phyloP scores from a whole-genome alignment of 1,140 invertebrate species.

The Penaeus japonicus region DNA sequence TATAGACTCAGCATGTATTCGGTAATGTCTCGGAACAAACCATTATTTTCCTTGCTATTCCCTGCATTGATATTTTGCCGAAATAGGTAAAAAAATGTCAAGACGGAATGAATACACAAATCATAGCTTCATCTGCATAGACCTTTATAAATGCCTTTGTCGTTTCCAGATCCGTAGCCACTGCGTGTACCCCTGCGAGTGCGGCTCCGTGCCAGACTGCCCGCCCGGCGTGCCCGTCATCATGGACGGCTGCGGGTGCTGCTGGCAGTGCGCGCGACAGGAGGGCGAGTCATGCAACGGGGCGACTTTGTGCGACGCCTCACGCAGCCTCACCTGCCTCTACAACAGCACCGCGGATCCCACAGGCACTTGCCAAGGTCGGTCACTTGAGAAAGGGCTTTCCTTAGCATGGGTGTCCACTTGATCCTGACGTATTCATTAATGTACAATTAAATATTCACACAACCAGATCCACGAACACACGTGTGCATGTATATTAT shows the following conservation, averaged over 20 bases:
- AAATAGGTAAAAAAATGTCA: too few relatives aligned
- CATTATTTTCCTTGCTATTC: too few relatives aligned
- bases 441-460: too few relatives aligned
- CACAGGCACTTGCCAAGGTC: constrained; percentile 64
- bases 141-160: too few relatives aligned
- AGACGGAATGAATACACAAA: too few relatives aligned
- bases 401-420: constrained; percentile 30
- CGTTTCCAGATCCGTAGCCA: not conserved
- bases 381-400: not conserved
- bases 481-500: too few relatives aligned
- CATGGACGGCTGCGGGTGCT: constrained; percentile 68
- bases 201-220: not conserved
- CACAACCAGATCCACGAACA: too few relatives aligned
- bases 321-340: constrained; percentile 62
- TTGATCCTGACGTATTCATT: too few relatives aligned
- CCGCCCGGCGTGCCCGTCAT: constrained; percentile 62
- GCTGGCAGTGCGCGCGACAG: constrained; percentile 67
- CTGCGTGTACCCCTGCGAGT: not conserved
- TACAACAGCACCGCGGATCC: constrained; percentile 45
- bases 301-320: constrained; percentile 63
- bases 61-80: too few relatives aligned
- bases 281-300: constrained; percentile 65
- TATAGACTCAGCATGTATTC: too few relatives aligned
- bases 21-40: too few relatives aligned
- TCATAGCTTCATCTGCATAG: too few relatives aligned